Evolutionary conservation across 2,888 invertebrate species (phyloP).

Genomic region (Lepidocyrtoides sp.): DNA sequence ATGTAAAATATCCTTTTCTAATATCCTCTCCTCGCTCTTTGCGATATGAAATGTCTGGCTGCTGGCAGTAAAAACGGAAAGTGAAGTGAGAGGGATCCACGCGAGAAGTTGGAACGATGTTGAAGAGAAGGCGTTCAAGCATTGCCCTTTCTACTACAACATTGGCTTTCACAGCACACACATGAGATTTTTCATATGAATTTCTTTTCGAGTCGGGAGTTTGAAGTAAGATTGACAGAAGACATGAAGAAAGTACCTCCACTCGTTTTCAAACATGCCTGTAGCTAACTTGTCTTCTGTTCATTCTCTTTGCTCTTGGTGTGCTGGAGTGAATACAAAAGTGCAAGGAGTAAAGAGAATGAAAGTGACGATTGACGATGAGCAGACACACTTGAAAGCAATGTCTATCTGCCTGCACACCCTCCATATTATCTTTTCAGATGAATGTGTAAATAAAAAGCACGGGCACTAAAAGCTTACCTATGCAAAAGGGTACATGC

Average conservation of each 20-base stretch:
- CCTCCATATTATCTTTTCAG: too few relatives aligned
- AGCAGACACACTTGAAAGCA: neutral
- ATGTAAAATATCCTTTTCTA: constrained; percentile 51
- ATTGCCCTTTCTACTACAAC: neutral
- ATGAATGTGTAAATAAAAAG: too few relatives aligned
- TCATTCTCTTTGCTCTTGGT: neutral
- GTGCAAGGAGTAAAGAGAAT: neutral
- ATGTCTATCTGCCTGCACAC: too few relatives aligned
- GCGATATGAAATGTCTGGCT: constrained; percentile 47
- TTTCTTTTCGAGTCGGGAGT: constrained; percentile 26
- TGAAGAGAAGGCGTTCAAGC: constrained; percentile 50
- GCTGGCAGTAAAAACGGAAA: constrained; percentile 48
- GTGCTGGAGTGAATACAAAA: constrained; percentile 7
- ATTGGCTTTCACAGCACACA: constrained; percentile 65
- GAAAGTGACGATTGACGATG: neutral
- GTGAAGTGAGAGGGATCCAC: neutral
- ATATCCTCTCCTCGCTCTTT: constrained; percentile 19
- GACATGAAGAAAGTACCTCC: constrained; percentile 30
- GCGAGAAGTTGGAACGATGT: constrained; percentile 57
- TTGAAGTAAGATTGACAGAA: constrained; percentile 63
- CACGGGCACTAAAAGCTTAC: too few relatives aligned
- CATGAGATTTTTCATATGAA: constrained; percentile 62
- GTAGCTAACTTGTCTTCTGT: constrained; percentile 37
- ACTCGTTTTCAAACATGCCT: constrained; percentile 3
- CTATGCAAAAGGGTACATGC: too few relatives aligned